Conservation (phyloP, 2,113 vertebrate genomes). For the Rhineura floridana region DNA sequence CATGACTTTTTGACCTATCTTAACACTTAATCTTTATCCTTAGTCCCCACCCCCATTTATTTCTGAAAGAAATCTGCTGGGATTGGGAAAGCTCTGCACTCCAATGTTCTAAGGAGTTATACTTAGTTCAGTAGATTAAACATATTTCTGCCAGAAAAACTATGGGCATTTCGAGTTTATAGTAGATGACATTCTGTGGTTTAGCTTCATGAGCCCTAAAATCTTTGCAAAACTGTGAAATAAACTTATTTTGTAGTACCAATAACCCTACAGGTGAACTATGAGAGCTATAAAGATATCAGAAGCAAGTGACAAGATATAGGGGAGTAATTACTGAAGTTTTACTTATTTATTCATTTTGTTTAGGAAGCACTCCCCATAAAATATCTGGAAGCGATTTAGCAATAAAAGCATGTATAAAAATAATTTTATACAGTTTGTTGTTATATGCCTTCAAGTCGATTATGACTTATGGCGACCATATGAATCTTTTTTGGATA, state of each 20-base stretch:
- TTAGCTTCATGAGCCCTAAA: conserved; percentile 28
- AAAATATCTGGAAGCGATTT: too few relatives aligned
- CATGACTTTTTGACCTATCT: neutral
- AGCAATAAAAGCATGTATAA: too few relatives aligned
- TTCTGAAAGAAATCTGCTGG: neutral
- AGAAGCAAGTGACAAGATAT: neutral
- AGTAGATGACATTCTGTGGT: conserved; percentile 7
- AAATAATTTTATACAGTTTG: too few relatives aligned
- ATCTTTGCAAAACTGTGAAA: conserved; percentile 7
- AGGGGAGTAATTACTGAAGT: too few relatives aligned
- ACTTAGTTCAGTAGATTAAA: conserved; percentile 23
- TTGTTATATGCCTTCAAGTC: too few relatives aligned
- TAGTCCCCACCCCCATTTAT: conserved; percentile 20
- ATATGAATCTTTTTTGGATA: too few relatives aligned
- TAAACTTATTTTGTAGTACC: conserved; percentile 18
- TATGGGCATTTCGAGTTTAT: conserved; percentile 5
- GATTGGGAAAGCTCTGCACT: neutral
- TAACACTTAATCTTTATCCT: conserved; percentile 14
- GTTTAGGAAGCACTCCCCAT: too few relatives aligned
- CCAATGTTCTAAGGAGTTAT: neutral
- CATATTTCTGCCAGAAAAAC: neutral
- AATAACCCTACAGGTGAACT: conserved; percentile 10
- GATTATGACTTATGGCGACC: too few relatives aligned
- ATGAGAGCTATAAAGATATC: conserved; percentile 12
- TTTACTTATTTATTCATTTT: too few relatives aligned